Evolutionary conservation across 1,140 invertebrate genomes (phyloP), one percentile per base, ranked within the genome.

Genomic region (Drosophila elegans): DNA sequence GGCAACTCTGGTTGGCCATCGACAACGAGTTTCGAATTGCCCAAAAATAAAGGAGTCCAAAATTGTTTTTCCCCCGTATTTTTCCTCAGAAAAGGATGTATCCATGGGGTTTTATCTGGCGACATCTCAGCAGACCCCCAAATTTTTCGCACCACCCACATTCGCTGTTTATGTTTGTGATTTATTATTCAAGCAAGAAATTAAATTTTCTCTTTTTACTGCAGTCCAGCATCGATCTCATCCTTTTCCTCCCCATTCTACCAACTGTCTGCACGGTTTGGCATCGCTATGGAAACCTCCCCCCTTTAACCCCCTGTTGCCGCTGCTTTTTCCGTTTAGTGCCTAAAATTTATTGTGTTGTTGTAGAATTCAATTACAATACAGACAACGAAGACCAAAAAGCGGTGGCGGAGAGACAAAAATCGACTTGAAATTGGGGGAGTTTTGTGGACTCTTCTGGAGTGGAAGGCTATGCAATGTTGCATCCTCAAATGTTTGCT

Each of bases 111-210:
- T 86, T 86, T 86, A 86, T 85, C 64, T 63, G 82, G 81, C 82
- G 78, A 84, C 82, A 80, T 85, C 73, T 62, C 49, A 49, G 42
- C 32, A 12, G 25, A n/a, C 13, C 34, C 25, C 34, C 27, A 21
- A 21, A 44, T 25, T 16, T 42, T 21, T 4, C 9, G 5, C 11
- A n/a, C 27, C 34, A 51, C 25, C 41, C 41, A 29, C 67, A 48
- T 42, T 67, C 57, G 60, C 79, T 84, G 83, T 88, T 71, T 88
- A 83, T 88, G 80, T 88, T 83, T 91, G 81, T 90, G 88, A 90
- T 90, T 90, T 90, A 90, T 90, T 90, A 90, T 90, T 88, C 88
- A 75, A 76, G 79, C 79, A 83, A 86, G 82, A 90, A 90, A 90
- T 90, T 90, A 90, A 90, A 88, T 91, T 91, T 89, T 89, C 77